Percentiles rank a stretch among this genome's conserved stretches.
These are phyloP conservation scores for Apoda limacodes DNA, from an alignment of 2,888 invertebrate genomes.

Conservation along the genomic window DNA sequence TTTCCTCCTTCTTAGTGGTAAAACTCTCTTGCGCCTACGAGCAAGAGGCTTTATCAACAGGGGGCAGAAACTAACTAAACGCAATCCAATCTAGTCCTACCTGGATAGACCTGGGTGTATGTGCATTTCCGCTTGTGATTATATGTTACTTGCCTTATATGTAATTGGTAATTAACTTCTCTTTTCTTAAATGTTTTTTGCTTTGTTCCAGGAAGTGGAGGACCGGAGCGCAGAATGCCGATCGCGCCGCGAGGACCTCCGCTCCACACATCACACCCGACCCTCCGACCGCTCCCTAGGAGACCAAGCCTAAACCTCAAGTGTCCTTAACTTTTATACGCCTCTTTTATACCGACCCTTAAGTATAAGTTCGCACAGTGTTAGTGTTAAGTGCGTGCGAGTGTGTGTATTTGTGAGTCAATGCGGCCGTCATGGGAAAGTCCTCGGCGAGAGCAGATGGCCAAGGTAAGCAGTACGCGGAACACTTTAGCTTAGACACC, in stretches of 20 bases:
- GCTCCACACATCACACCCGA: conserved; percentile 38
- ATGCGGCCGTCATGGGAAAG: conserved; percentile 71
- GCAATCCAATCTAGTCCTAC: too few relatives aligned
- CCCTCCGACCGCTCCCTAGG: conserved; percentile 57
- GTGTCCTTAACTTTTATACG: conserved; percentile 66
- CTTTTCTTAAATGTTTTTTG: too few relatives aligned
- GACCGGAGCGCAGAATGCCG: conserved; percentile 60
- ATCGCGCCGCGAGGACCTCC: conserved; percentile 68
- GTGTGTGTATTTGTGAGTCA: conserved; percentile 58
- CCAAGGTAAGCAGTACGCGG: conserved; percentile 67
- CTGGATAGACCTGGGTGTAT: too few relatives aligned
- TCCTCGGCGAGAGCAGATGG: conserved; percentile 71
- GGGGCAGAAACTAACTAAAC: too few relatives aligned
- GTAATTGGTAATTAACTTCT: too few relatives aligned
- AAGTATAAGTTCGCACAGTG: conserved; percentile 57
- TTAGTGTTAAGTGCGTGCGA: conserved; percentile 54
- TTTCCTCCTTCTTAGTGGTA: too few relatives aligned
- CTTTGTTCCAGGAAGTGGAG: conserved; percentile 53
- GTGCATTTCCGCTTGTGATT: too few relatives aligned
- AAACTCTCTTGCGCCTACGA: too few relatives aligned
- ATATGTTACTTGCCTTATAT: too few relatives aligned
- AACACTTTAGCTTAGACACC: conserved; percentile 25
- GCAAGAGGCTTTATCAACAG: too few relatives aligned
- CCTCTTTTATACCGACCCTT: conserved; percentile 65
- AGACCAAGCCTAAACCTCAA: conserved; percentile 56